These are phyloP conservation scores for Psilopsiagon aymara DNA, from an alignment of 2,113 vertebrate genomes.

Conservation along the genomic window DNA sequence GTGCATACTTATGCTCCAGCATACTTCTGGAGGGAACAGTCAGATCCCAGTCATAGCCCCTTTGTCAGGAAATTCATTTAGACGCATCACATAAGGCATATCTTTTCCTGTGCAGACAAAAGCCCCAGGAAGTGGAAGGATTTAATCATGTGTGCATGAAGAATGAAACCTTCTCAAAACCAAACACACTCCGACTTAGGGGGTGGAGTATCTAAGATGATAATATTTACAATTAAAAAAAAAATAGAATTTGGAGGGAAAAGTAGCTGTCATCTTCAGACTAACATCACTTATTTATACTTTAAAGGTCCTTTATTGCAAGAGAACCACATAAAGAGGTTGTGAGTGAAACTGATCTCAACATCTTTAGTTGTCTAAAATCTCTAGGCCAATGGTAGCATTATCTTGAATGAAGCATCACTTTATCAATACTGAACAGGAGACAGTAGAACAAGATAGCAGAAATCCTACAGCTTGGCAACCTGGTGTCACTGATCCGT, in stretches of 20 bases:
- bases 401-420: neutral
- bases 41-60: neutral
- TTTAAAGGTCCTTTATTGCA: neutral
- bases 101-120: neutral
- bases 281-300: neutral
- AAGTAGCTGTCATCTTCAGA: neutral
- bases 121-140: neutral
- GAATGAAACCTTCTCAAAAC: neutral
- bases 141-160: neutral
- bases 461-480: neutral
- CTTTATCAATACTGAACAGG: neutral
- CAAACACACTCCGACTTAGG: fast-evolving
- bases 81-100: neutral
- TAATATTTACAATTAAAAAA: neutral
- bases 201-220: neutral
- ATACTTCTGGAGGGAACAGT: neutral
- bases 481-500: neutral
- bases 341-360: neutral
- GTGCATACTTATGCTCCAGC: neutral
- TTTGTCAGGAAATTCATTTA: neutral
- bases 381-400: neutral
- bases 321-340: neutral
- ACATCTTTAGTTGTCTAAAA: neutral
- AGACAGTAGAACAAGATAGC: neutral
- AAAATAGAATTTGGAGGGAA: neutral